phyloP scores from a whole-genome alignment of 1,140 invertebrate genomes.

The Telenomus remus region DNA sequence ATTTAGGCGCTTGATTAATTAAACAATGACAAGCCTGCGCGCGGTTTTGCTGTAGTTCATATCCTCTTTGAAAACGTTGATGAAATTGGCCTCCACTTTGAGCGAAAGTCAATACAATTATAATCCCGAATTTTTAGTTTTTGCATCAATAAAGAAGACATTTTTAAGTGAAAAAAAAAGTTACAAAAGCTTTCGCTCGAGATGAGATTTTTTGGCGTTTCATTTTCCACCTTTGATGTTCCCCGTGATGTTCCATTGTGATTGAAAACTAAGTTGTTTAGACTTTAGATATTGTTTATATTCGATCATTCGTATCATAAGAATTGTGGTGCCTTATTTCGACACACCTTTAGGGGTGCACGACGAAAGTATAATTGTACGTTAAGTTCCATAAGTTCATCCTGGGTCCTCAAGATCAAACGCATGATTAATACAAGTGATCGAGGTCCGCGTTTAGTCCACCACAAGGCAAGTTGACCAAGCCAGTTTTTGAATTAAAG shows the following conservation, averaged over 20 bases:
- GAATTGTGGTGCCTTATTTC: slow-evolving; percentile 73
- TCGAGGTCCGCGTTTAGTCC: not conserved
- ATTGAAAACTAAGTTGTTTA: slow-evolving; percentile 37
- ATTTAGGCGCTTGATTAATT: slow-evolving; percentile 14
- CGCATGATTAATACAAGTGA: slow-evolving; percentile 46
- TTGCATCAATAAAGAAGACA: too few relatives aligned
- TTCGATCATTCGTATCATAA: slow-evolving; percentile 52
- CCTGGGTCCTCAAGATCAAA: slow-evolving; percentile 40
- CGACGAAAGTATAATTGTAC: slow-evolving; percentile 66
- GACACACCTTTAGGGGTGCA: slow-evolving; percentile 61
- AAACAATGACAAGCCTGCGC: slow-evolving; percentile 50
- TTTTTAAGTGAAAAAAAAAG: too few relatives aligned
- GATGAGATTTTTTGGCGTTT: slow-evolving; percentile 3
- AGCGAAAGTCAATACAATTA: too few relatives aligned
- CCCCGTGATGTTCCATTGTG: slow-evolving; percentile 42
- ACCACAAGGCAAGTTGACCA: not conserved
- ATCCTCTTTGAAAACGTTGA: slow-evolving; percentile 2
- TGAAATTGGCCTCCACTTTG: too few relatives aligned
- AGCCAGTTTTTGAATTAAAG: slow-evolving; percentile 1
- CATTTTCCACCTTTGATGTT: slow-evolving; percentile 50
- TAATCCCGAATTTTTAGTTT: slow-evolving; percentile 1
- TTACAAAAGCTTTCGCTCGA: too few relatives aligned
- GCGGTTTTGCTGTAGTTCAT: slow-evolving; percentile 40
- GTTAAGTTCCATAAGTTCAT: slow-evolving; percentile 58
- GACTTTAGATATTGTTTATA: slow-evolving; percentile 58